Base-by-base conservation (phyloP, 2,797 vertebrate species). In the Crypturellus tataupa region DNA sequence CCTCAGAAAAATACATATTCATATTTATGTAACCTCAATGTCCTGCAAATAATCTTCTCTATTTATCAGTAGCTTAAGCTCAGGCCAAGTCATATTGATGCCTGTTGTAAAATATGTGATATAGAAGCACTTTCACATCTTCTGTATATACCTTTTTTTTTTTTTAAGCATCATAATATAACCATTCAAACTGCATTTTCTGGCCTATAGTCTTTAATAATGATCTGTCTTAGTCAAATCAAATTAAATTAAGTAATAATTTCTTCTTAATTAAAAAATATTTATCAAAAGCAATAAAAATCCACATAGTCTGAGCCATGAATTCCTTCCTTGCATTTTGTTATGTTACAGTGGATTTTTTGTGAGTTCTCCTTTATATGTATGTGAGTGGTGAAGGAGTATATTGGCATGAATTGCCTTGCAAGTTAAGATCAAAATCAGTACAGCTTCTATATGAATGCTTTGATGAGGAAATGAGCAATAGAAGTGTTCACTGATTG, bases 321-420 rank as follows among this genome's bases (percentile, higher is more conserved):
- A 65, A 73, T 70, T 82, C 13, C 3, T 69, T 91, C 60, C 64
- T 70, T 62, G 3, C 1, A 8, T 40, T 80, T 89, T 62, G 17
- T 1, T 40, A n/a, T 11, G 55, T 56, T 19, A 11, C n/a, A 56
- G 7, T 59, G 12, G 39, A 55, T 39, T 59, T 9, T 49, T 80
- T 65, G 27, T 55, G 24, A 53, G 75, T 0, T 18, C 12, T 65
- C 4, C 21, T 69, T 65, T 62, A 33, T 5, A 12, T 12, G 53
- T 4, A 17, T 31, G 23, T 60, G 29, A 58, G 14, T 3, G 3
- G 2, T 5, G 0, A 21, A 0, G 0, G n/a, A 31, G 31, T 56
- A 12, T 58, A 40, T 4, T 67, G 6, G 1, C 40, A 10, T 7
- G 3, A 24, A 33, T 87, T 85, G 4, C 6, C 14, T 89, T 12